Conservation (phyloP, 1,140 invertebrate species). For the Drosophila albomicans region DNA sequence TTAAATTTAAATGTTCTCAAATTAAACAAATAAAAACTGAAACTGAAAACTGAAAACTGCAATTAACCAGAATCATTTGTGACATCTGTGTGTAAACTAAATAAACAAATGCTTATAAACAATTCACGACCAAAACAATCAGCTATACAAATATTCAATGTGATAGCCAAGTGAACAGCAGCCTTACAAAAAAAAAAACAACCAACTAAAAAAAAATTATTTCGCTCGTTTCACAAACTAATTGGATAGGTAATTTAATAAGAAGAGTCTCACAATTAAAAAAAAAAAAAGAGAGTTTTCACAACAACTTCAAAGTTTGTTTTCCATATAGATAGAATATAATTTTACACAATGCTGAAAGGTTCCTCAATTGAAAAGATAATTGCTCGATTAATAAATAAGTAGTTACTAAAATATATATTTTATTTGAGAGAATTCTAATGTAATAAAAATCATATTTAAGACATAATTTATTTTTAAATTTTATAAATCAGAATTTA, state of each 20-base stretch:
- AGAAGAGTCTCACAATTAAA: not conserved
- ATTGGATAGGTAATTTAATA: constrained; percentile 22
- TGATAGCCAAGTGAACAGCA: constrained; percentile 32
- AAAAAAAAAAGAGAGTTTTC: too few species aligned
- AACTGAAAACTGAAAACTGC: constrained; percentile 18
- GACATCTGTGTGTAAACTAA: constrained; percentile 29
- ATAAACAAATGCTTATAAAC: constrained; percentile 17
- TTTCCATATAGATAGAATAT: too few species aligned
- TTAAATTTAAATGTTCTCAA: constrained; percentile 67
- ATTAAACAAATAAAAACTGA: constrained; percentile 44
- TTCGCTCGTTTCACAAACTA: not conserved
- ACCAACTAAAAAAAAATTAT: too few species aligned
- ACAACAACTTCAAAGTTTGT: too few species aligned
- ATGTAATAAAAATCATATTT: too few species aligned
- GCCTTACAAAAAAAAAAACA: constrained; percentile 11
- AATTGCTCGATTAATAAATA: too few species aligned
- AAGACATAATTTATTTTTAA: too few species aligned
- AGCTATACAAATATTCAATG: constrained; percentile 25
- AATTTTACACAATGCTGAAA: too few species aligned
- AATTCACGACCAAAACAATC: constrained; percentile 11
- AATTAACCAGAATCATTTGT: constrained; percentile 36
- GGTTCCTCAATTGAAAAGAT: too few species aligned
- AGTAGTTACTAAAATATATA: too few species aligned
- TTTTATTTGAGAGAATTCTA: too few species aligned
- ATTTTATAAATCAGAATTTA: too few species aligned